These are phyloP conservation scores for Leptopilina drosophilae DNA, from an alignment of 2,888 invertebrate species.

Conservation along the genomic window DNA sequence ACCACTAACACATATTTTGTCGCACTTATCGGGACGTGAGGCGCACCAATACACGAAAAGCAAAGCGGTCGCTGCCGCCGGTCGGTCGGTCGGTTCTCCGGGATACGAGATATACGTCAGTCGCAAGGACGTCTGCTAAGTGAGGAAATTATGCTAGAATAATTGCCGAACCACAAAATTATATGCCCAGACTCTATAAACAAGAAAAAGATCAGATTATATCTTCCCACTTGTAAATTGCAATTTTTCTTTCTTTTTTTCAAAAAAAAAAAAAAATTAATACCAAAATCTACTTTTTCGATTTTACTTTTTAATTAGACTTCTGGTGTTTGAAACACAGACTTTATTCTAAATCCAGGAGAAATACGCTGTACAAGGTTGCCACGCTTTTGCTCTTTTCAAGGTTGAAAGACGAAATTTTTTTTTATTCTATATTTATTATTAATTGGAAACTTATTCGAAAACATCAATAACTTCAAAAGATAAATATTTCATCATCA, in stretches of 20 bases:
- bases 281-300: neutral
- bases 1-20: slow-evolving; percentile 21
- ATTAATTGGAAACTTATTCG: no score
- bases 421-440: no score
- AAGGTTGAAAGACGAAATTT: no score
- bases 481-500: no score
- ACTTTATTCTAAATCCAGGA: no score
- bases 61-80: slow-evolving; percentile 58
- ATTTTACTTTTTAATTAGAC: no score
- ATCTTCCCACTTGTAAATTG: neutral
- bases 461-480: no score
- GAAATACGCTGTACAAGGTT: no score
- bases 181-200: slow-evolving; percentile 27
- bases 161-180: slow-evolving; percentile 58
- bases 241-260: neutral
- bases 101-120: slow-evolving; percentile 62
- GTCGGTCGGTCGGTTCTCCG: slow-evolving; percentile 56
- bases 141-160: slow-evolving; percentile 69
- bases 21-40: slow-evolving; percentile 23
- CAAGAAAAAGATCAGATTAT: slow-evolving; percentile 13
- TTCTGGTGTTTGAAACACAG: no score
- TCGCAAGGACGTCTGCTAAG: slow-evolving; percentile 71
- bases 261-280: neutral
- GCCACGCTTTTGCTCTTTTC: no score
- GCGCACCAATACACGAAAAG: slow-evolving; percentile 22